Conservation (phyloP, 1,140 invertebrate species). For the Pemphigus obesinymphae region DNA sequence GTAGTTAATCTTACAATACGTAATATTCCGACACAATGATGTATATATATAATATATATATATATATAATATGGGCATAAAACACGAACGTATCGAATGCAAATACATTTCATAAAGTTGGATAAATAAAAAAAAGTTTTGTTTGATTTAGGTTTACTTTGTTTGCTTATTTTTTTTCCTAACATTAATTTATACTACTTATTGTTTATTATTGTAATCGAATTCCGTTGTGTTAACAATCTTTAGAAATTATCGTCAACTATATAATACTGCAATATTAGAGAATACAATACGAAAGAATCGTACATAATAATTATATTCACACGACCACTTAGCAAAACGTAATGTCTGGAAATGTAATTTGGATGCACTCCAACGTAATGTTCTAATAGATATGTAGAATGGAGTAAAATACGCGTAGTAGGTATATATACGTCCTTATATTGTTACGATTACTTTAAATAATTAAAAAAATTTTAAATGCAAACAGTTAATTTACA, state of each 20-base stretch:
- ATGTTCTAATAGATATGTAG: background rate
- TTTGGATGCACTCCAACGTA: background rate
- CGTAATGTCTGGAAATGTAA: background rate
- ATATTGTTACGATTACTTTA: no score
- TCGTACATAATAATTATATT: no score
- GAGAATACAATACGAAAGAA: background rate
- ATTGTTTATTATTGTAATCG: background rate
- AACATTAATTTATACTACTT: background rate
- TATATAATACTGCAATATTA: no score
- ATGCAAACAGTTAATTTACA: no score
- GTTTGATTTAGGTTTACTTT: background rate
- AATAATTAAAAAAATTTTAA: no score
- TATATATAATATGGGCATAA: no score
- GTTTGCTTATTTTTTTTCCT: background rate
- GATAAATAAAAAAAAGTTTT: background rate
- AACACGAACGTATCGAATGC: background rate
- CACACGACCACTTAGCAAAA: background rate
- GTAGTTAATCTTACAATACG: no score
- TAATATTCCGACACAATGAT: no score
- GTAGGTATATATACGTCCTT: no score
- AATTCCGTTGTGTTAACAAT: background rate
- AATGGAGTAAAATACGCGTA: no score
- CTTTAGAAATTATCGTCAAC: background rate
- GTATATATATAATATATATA: no score
- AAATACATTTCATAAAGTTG: background rate